Evolutionary conservation across 2,113 vertebrate species (phyloP).

Genomic region (Oreochromis spilurus): DNA sequence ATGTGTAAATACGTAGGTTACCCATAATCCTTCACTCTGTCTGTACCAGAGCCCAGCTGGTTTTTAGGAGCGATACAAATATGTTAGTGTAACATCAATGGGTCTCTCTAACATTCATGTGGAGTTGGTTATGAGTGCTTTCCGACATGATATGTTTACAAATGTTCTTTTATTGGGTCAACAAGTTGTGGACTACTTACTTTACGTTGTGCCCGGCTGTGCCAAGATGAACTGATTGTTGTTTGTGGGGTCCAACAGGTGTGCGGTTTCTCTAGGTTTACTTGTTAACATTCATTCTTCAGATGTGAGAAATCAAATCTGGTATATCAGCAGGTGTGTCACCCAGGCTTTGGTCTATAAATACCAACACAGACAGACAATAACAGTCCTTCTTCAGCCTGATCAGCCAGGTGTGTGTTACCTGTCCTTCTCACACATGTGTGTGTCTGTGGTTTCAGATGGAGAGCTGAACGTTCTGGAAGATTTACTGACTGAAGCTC

Average conservation of each 20-base stretch:
- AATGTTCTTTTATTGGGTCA: background rate
- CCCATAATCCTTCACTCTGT: background rate
- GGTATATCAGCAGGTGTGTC: background rate
- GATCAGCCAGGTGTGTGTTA: background rate
- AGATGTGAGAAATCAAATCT: background rate
- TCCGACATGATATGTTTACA: background rate
- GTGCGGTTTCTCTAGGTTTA: background rate
- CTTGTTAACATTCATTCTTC: background rate
- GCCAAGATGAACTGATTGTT: background rate
- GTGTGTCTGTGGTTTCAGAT: constrained; percentile 68
- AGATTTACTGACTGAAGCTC: constrained; percentile 96
- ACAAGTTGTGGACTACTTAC: background rate
- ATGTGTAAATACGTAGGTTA: background rate
- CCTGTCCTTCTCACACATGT: background rate
- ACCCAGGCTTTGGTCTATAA: background rate
- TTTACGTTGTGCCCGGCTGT: background rate
- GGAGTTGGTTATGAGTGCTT: background rate
- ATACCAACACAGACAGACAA: background rate
- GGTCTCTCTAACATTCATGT: background rate
- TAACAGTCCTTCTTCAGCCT: background rate
- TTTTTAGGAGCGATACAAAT: background rate
- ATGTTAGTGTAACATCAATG: background rate
- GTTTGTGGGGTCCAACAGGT: background rate
- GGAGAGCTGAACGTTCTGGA: constrained; percentile 95
- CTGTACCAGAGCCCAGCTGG: background rate